Evolutionary conservation across 2,113 vertebrate species (phyloP), one percentile per base, ranked within the genome.

Genomic region (Campylomormyrus tamandua): DNA sequence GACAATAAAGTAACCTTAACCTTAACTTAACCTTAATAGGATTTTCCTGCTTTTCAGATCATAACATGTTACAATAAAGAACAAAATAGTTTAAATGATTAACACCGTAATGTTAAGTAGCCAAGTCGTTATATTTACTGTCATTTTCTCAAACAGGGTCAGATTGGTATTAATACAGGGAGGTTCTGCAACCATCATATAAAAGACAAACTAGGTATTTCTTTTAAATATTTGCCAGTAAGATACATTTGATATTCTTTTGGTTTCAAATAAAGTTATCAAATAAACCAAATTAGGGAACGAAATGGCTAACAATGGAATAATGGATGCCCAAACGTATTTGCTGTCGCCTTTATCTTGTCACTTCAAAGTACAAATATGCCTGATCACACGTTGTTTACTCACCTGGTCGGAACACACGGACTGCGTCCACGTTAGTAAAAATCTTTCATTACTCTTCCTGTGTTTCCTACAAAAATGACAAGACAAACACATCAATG

Each of bases 361-460:
- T 87, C n/a, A 87, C n/a, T 87, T 87, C 85, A 53, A 87, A 52
- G 50, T 35, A 87, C 48, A 56, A 53, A 87, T 27, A 56, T 56
- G 27, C n/a, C 27, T 19, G 50, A 35, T 52, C 21, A 52, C 50
- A 87, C 49, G 5, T 15, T 87, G 85, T 87, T 87, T 52, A 53
- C n/a, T 87, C 85, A 87, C 49, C 85, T 87, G 85, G 50, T 52
- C 13, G 0, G n/a, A 21, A 7, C 50, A 56, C 85, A 87, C 74
- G 74, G 31, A 39, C 74, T 80, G 42, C 1, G 19, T 45, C 77
- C 39, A 42, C 19, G 17, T 39, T 42, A 24, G n/a, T 39, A 83
- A 42, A 45, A 83, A 83, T 83, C 39, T 83, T 83, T 84, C 45
- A 84, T 84, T 45, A 9, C 83, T 84, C 83, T 84, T 39, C 6